These are phyloP conservation scores for Anomalospiza imberbis DNA, from an alignment of 2,797 vertebrate species.

Conservation along the genomic window DNA sequence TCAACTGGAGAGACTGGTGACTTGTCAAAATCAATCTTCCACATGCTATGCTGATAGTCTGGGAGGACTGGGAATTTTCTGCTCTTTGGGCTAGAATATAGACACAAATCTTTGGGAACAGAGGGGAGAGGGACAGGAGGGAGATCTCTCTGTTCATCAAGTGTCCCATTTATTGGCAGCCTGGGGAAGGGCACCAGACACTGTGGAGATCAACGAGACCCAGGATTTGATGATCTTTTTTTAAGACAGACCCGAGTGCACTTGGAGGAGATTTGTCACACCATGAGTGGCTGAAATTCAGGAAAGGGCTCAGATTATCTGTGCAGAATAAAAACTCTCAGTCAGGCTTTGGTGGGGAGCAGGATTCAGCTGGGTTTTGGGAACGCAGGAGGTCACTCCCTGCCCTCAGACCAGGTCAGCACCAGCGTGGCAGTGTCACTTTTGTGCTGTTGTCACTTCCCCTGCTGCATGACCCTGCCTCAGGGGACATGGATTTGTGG, in stretches of 20 bases:
- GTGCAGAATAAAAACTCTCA: background rate
- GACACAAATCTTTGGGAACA: background rate
- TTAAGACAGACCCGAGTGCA: accelerated
- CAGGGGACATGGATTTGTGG: background rate
- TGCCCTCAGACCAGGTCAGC: background rate
- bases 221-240: background rate
- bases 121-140: background rate
- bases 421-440: background rate
- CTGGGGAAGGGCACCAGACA: background rate
- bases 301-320: background rate
- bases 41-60: background rate
- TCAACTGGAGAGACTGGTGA: background rate
- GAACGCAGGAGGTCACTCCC: accelerated
- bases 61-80: background rate
- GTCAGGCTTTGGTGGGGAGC: background rate
- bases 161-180: background rate
- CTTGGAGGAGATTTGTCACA: background rate
- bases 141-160: background rate
- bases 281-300: background rate
- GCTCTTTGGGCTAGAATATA: background rate
- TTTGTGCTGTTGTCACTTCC: background rate
- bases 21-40: background rate
- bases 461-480: background rate
- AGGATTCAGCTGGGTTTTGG: background rate
- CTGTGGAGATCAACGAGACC: background rate